Evolutionary conservation across 2,113 vertebrate species (phyloP), one percentile per base, ranked within the genome.

Genomic region (Ornithorhynchus anatinus): DNA sequence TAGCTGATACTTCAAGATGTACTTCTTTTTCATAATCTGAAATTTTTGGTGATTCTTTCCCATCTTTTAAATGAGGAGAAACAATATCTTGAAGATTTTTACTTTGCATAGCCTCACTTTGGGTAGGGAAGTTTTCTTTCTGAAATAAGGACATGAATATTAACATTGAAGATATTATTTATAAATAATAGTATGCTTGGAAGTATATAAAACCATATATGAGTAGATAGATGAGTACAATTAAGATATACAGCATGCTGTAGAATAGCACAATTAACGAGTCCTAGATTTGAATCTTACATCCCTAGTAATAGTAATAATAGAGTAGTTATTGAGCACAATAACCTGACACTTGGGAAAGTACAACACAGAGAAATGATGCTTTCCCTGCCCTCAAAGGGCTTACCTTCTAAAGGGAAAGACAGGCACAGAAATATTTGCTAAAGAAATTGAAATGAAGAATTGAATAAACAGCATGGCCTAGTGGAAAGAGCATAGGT

Each of bases 111-210:
- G 69, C 45, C 74, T 82, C 80, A 42, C 10, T 68, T 85, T 77
- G 64, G 22, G 47, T 79, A 72, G 48, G 78, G 12, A 8, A 13
- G 4, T 8, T 61, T 58, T 86, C 82, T 83, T 89, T 57, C 88
- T 81, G 69, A 72, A 85, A 51, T 42, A 13, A 84, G 5, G 67
- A 22, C 32, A 39, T 31, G 74, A 72, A 7, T 50, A 58, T 54
- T 5, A 62, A 62, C 32, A n/a, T n/a, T n/a, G n/a, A n/a, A n/a
- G n/a, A n/a, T n/a, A n/a, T n/a, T n/a, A n/a, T n/a, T n/a, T 58
- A 57, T 11, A 69, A 68, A 56, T 25, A 38, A 33, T 70, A 51
- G 47, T 5, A 5, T 15, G 35, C 5, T 19, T 60, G 17, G 31
- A 36, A 16, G n/a, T n/a, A 63, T 17, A 52, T 25, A 36, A 45